Evolutionary conservation across 2,797 vertebrate species (phyloP), one percentile per base, ranked within the genome.

Genomic region (Gobionotothen gibberifrons): DNA sequence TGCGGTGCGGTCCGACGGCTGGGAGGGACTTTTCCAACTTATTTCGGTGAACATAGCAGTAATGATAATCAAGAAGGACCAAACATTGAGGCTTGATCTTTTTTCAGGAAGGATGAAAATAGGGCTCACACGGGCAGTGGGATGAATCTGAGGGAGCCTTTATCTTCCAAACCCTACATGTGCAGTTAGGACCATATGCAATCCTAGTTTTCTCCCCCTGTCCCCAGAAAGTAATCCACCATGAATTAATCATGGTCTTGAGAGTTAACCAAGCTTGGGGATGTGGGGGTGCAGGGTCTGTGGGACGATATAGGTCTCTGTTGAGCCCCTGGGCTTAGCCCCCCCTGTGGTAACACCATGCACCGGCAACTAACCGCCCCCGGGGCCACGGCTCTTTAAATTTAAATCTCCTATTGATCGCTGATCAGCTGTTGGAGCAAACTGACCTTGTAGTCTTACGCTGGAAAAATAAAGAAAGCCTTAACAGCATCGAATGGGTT

Each of bases 201-300:
- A 85, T 86, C 84, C 82, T 52, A 52, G 74, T 79, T 85, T 89
- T 91, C 84, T 83, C 84, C 85, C 84, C 70, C 81, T 75, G 90
- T 91, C 88, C 92, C 86, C 89, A 91, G 87, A 91, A 89, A 91
- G 87, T 94, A 95, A 95, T 95, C 93, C 94, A 92, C 90, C 90
- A 94, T 95, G 94, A 95, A 95, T 95, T 93, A 95, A 95, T 94
- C 94, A 95, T 94, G 92, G 93, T 90, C 85, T 91, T 93, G 86
- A 88, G 94, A 93, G 93, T 93, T 94, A 94, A 94, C 93, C 93
- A 94, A 92, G 88, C 93, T 93, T 88, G 86, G 81, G 82, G 78
- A 86, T 79, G 88, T 79, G 70, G 83, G 74, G 67, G 74, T 70
- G 63, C 68, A 78, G 72, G 79, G 77, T 83, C 81, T 79, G 72